A percentile compares a stretch with the other conserved stretches of the same genome.
Evolutionary conservation across 2,113 vertebrate genomes (phyloP).

Genomic region (Gavialis gangeticus): DNA sequence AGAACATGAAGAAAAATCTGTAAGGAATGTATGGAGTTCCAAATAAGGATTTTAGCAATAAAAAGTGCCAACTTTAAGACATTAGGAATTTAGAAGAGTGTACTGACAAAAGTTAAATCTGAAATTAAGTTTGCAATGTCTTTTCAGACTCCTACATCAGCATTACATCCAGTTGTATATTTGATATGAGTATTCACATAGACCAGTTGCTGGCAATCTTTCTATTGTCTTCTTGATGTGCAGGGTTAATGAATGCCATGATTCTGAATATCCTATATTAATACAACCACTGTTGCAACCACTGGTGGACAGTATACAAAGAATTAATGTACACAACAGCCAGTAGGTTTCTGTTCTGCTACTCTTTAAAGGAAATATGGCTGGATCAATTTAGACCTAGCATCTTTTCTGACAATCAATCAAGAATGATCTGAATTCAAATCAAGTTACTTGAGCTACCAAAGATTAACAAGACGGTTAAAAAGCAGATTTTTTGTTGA

Average conservation of each 20-base stretch:
- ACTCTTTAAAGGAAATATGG: neutral
- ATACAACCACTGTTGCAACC: neutral
- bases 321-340: neutral
- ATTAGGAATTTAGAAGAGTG: neutral
- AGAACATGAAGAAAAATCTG: neutral
- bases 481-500: neutral
- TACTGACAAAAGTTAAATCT: neutral
- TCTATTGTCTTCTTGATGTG: neutral
- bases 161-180: fast-evolving
- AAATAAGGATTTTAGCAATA: neutral
- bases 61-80: neutral
- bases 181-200: fast-evolving
- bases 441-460: neutral
- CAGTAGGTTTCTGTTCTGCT: neutral
- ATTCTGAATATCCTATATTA: neutral
- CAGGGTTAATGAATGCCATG: neutral
- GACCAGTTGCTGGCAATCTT: neutral
- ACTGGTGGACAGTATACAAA: neutral
- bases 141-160: neutral
- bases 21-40: neutral
- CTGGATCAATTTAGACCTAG: neutral
- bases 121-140: neutral
- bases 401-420: neutral
- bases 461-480: neutral
- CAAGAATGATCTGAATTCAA: neutral